These are phyloP conservation scores for Hyaena hyaena DNA, from an alignment of 2,113 vertebrate species.

Conservation along the genomic window DNA sequence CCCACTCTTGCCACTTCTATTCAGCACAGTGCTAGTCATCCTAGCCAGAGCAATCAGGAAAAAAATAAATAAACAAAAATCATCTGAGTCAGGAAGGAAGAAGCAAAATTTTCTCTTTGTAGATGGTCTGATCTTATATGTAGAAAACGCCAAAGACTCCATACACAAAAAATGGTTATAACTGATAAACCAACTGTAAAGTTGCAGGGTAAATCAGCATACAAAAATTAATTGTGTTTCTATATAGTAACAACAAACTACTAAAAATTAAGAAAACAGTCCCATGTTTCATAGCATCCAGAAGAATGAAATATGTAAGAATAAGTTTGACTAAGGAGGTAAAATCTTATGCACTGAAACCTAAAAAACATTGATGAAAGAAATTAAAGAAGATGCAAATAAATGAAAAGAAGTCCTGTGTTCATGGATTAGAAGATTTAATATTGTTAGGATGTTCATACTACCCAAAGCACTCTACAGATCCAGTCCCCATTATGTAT, in stretches of 20 bases:
- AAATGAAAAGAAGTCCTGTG: background rate
- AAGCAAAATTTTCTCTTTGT: background rate
- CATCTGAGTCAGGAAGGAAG: background rate
- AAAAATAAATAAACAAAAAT: background rate
- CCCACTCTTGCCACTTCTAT: background rate
- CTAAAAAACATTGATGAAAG: background rate
- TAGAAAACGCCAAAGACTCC: background rate
- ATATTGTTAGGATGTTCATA: background rate
- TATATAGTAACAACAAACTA: background rate
- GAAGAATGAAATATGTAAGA: background rate
- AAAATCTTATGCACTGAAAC: background rate
- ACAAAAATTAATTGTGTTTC: background rate
- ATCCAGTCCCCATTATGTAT: background rate
- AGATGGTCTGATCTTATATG: background rate
- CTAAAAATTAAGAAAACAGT: background rate
- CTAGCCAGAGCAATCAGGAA: background rate
- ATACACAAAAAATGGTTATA: background rate
- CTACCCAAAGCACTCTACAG: background rate
- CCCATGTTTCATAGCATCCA: background rate
- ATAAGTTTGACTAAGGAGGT: background rate
- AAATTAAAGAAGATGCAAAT: constrained; percentile 12
- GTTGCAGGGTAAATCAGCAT: background rate
- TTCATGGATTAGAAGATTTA: background rate
- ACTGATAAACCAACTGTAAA: background rate
- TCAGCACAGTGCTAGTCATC: background rate